Conservation (phyloP, 2,888 invertebrate genomes). For the Zygaena filipendulae region DNA sequence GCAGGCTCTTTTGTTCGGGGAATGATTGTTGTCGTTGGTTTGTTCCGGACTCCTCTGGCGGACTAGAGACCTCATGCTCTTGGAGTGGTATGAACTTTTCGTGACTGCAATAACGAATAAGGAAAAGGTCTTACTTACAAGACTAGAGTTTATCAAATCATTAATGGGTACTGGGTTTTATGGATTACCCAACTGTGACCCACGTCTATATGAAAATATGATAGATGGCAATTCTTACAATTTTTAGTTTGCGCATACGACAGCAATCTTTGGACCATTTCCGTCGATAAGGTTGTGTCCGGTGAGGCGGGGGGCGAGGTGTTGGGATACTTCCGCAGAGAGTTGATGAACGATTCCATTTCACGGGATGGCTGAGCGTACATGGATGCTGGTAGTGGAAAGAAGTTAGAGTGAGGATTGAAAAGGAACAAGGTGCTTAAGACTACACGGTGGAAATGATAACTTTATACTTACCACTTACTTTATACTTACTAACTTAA, state of each 20-base stretch:
- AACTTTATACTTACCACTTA: too few relatives aligned
- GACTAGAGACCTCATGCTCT: constrained; percentile 14
- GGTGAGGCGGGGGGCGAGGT: constrained; percentile 22
- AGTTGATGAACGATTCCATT: constrained; percentile 25
- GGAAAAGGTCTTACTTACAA: neutral
- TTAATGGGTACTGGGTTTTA: too few relatives aligned
- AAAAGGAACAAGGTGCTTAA: too few relatives aligned
- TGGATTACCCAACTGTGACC: too few relatives aligned
- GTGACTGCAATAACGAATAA: constrained; percentile 14
- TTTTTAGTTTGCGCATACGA: constrained; percentile 24
- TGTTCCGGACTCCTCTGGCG: constrained; percentile 7
- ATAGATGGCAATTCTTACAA: constrained; percentile 22
- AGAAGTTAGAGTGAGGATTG: constrained; percentile 7
- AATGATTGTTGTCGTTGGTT: constrained; percentile 1
- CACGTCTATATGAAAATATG: too few relatives aligned
- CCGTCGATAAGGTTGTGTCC: constrained; percentile 18
- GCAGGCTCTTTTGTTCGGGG: constrained; percentile 20
- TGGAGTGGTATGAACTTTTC: constrained; percentile 15
- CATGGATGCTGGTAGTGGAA: constrained; percentile 2
- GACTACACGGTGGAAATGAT: too few relatives aligned
- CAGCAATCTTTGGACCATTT: constrained; percentile 26
- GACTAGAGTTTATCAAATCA: too few relatives aligned
- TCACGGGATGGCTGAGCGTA: constrained; percentile 6
- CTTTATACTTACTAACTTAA: too few relatives aligned
- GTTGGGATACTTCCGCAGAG: constrained; percentile 32